A percentile compares a stretch with the other conserved stretches of the same genome.
Evolutionary conservation across 2,797 vertebrate genomes (phyloP).

Genomic region (Tolypeutes matacus): DNA sequence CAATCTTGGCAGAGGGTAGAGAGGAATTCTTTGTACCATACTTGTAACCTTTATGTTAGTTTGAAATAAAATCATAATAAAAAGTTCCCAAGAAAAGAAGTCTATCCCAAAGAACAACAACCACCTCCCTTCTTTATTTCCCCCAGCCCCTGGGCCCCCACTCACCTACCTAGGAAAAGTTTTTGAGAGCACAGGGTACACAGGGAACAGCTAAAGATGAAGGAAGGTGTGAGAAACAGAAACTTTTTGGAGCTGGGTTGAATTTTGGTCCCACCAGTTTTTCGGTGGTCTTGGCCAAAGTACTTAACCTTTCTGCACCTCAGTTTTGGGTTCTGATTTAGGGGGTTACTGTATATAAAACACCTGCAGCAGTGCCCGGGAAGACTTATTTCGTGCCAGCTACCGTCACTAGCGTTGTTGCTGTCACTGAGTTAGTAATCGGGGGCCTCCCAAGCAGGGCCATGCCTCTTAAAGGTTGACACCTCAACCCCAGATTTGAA

Average conservation of each 20-base stretch:
- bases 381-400: neutral
- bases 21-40: neutral
- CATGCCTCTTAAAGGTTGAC: neutral
- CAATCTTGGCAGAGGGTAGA: neutral
- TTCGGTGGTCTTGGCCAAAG: neutral
- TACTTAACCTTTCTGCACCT: neutral
- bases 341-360: neutral
- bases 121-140: neutral
- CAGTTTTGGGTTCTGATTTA: neutral
- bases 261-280: neutral
- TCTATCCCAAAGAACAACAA: neutral
- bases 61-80: slow-evolving; percentile 14
- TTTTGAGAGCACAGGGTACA: neutral
- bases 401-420: neutral
- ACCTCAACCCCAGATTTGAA: neutral
- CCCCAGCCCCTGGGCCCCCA: fast-evolving
- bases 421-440: neutral
- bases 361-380: neutral
- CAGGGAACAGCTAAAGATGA: neutral
- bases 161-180: neutral
- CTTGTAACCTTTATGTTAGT: neutral
- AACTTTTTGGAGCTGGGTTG: neutral
- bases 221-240: neutral
- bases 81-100: neutral
- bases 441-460: neutral